phyloP scores from a whole-genome alignment of 2,113 vertebrate species.

The Protobothrops mucrosquamatus region DNA sequence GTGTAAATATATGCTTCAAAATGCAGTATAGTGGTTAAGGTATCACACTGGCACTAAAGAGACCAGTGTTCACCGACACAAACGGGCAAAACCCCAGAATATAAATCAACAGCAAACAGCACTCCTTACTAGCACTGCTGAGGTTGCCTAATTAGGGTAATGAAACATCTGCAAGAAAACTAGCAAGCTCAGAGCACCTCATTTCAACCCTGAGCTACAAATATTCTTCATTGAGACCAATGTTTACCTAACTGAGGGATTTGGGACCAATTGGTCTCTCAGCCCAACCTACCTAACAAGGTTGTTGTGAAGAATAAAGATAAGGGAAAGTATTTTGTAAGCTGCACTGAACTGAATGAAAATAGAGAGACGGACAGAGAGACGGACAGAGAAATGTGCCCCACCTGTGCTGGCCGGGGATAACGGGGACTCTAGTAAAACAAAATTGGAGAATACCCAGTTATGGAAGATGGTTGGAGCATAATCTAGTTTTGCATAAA shows the following conservation, averaged over 20 bases:
- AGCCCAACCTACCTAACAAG: not conserved
- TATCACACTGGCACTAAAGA: not conserved
- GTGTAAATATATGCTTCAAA: not conserved
- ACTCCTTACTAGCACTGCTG: too few species aligned
- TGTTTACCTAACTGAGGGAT: not conserved
- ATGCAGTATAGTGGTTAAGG: not conserved
- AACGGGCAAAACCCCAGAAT: too few species aligned
- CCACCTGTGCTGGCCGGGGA: not conserved
- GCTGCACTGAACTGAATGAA: not conserved
- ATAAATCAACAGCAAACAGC: too few species aligned
- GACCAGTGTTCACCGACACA: not conserved
- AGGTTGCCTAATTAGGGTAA: too few species aligned
- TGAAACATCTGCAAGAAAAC: too few species aligned
- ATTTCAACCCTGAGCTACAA: too few species aligned
- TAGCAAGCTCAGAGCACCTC: too few species aligned
- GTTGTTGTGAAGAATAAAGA: not conserved
- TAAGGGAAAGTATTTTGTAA: not conserved
- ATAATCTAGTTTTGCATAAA: not conserved
- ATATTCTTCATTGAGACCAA: not conserved
- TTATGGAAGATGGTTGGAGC: not conserved
- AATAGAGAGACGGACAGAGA: not conserved
- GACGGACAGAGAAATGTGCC: not conserved
- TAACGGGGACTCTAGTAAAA: not conserved
- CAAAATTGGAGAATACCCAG: not conserved
- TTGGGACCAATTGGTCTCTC: not conserved